Base-by-base conservation (phyloP, 1,140 invertebrate species). In the Hypothenemus hampei region DNA sequence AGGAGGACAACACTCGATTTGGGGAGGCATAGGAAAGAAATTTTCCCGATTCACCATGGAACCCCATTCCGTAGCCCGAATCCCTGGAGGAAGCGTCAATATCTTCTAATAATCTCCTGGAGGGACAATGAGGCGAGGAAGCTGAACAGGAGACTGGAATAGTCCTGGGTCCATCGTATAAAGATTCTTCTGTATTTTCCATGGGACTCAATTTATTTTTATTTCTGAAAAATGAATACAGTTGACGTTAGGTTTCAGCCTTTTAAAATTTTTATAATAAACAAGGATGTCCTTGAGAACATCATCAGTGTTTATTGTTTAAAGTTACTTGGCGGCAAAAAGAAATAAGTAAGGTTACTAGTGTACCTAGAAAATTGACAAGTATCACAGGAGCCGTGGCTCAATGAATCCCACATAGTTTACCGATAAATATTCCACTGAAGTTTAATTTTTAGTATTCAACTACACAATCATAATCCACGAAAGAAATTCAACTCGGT, bases 71-170 rank as follows among this genome's bases (percentile, higher is more conserved):
- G 59, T 77, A 81, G 3, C 79, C 79, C 52, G 78, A 81, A 67
- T 81, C 80, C 52, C 78, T 78, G 21, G 79, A 81, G 55, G 78
- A 81, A 0, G 73, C 67, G 52, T 82, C 80, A 52, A 58, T 48
- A 29, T 65, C 63, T 13, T 63, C 63, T 20, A 65, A 48, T 7
- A 59, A 58, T 8, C 61, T 49, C 23, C 60, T 40, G 15, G 45
- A 41, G 4, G 50, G 48, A 37, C 55, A 63, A 37, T 56, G 41
- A 8, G 51, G 54, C 11, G 59, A 58, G 16, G 63, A 61, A 2
- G 50, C 51, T 5, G 31, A 23, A 44, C 56, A 63, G 5, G 50
- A 19, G 13, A 20, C 13, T 15, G 26, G 26, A 15, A 46, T n/a
- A 15, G 51, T 15, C 8, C 23, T 51, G 3, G 36, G 22, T 41